Evolutionary conservation across 2,113 vertebrate species (phyloP), one percentile per base, ranked within the genome.

Genomic region (Leuciscus idus): DNA sequence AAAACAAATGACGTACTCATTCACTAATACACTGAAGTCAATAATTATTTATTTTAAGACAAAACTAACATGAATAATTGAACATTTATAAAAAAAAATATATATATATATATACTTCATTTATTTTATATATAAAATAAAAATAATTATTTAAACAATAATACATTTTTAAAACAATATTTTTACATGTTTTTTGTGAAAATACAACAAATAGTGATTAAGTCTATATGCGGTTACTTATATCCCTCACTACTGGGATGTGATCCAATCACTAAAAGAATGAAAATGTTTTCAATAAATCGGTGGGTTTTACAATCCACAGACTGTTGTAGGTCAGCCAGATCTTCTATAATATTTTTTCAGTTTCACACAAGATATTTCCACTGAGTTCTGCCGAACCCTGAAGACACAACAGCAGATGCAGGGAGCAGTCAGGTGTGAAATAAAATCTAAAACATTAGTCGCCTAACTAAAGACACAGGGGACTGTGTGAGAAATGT

Each of bases 301-400:
- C 21, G 6, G 33, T 13, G 6, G 30, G 11, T 39, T 79, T 78
- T 57, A 77, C 30, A 68, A 68, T 1, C 28, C 28, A 26, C 39
- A 50, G 9, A 43, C 52, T 79, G 19, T 4, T 15, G 52, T 36
- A 61, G 33, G 59, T 64, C 57, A 81, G 77, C 77, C 11, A 80
- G 11, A 61, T 62, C 75, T 57, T 36, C 11, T 26, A 21, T 62
- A 43, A 39, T 43, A 4, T 10, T 80, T 80, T 61, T 62, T 79
- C 30, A 36, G 55, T 43, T 80, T 62, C 23, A 80, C 57, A 80
- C 77, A 26, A 62, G 36, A 23, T 62, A 43, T 61, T 80, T 61
- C 21, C 28, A 78, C 55, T 43, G 78, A 79, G 78, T 33, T 80
- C 57, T 62, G 50, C 50, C 36, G 28, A 78, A 21, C 33, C 19